These are phyloP conservation scores for Sepioteuthis lessoniana DNA, from an alignment of 2,888 invertebrate species.

Conservation along the genomic window DNA sequence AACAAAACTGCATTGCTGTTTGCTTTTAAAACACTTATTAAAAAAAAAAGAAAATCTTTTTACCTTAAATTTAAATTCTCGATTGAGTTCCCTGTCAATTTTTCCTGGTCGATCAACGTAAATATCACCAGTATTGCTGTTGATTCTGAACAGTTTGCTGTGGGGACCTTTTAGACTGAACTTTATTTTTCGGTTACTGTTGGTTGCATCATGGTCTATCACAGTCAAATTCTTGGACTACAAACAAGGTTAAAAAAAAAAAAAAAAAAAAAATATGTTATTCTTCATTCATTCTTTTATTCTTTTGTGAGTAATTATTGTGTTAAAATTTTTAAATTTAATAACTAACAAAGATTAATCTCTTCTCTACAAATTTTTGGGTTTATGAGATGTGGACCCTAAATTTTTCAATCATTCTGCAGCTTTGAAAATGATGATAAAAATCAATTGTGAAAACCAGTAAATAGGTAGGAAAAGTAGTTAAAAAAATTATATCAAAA, in stretches of 20 bases:
- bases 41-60: neutral
- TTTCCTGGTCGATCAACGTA: constrained; percentile 51
- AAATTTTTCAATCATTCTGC: too few relatives aligned
- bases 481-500: too few relatives aligned
- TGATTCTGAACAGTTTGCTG: constrained; percentile 51
- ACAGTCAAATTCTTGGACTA: constrained; percentile 52
- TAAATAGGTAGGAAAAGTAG: too few relatives aligned
- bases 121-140: constrained; percentile 51
- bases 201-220: constrained; percentile 52
- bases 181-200: constrained; percentile 49
- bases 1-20: neutral
- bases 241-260: neutral
- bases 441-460: too few relatives aligned
- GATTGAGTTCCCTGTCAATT: constrained; percentile 53
- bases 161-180: constrained; percentile 52
- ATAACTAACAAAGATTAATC: too few relatives aligned
- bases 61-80: constrained; percentile 52
- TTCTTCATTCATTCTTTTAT: neutral
- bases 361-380: too few relatives aligned
- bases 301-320: neutral
- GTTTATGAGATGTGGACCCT: too few relatives aligned
- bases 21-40: neutral
- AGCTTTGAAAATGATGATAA: too few relatives aligned
- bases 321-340: too few relatives aligned
- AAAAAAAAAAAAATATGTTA: neutral